A percentile compares a stretch with the other conserved stretches of the same genome.
Evolutionary conservation across 2,888 invertebrate genomes (phyloP).

Genomic region (Cataglyphis livida): DNA sequence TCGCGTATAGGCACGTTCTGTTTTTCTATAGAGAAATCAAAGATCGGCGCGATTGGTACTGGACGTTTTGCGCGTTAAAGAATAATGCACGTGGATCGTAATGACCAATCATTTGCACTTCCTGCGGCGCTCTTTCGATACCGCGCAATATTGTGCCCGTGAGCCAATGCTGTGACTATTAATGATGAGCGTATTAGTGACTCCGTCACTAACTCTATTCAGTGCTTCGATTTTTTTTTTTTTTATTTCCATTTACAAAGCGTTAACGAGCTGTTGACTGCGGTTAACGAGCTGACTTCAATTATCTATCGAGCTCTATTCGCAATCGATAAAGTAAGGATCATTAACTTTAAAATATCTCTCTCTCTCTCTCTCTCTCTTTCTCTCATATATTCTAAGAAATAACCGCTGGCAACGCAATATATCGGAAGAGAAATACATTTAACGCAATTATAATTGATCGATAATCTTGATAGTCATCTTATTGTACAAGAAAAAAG

Average conservation of each 20-base stretch:
- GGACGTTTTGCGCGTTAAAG: constrained; percentile 51
- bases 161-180: constrained; percentile 67
- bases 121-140: constrained; percentile 60
- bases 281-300: constrained; percentile 16
- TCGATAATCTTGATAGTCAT: constrained; percentile 1
- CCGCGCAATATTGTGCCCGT: constrained; percentile 56
- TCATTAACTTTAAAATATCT: constrained; percentile 17
- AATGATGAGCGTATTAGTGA: constrained; percentile 49
- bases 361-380: not conserved
- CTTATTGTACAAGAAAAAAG: not conserved
- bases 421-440: not conserved
- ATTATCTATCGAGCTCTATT: constrained; percentile 19
- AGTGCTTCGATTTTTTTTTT: constrained; percentile 27
- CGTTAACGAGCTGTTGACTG: constrained; percentile 16
- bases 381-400: constrained; percentile 24
- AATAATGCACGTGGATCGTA: constrained; percentile 50
- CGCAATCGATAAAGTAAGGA: constrained; percentile 18
- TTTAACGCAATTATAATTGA: constrained; percentile 31
- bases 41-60: not conserved
- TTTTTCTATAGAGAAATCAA: not conserved
- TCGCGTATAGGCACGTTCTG: not conserved
- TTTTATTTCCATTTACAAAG: not conserved
- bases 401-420: not conserved
- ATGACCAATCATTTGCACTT: constrained; percentile 59
- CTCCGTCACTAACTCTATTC: constrained; percentile 61